Evolutionary conservation across 2,888 invertebrate genomes (phyloP), one percentile per base, ranked within the genome.

Genomic region (Cactoblastis cactorum): DNA sequence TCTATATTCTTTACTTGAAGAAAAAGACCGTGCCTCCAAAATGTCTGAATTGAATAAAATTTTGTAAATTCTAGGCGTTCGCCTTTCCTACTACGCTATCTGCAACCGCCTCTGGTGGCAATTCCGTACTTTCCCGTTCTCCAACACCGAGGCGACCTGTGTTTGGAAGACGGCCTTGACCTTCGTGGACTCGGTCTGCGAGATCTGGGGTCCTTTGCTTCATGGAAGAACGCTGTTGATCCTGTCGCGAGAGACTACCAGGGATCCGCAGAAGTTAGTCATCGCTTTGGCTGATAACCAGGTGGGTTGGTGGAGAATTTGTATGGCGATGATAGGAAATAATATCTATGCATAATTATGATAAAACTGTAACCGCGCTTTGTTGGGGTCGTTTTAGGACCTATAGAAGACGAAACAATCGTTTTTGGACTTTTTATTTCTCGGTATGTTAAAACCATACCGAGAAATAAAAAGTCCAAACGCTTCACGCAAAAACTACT

Each of bases 161-260:
- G 94, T 96, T 0, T 97, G 97, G 86, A 97, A 97, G 82, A 97
- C 97, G 0, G 95, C 97, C 0, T 82, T 97, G 14, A 97, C 97
- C 0, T 98, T 97, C 72, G 97, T 97, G 2, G 97, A 97, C 75
- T 95, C 97, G 0, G 93, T 96, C 6, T 92, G 94, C 1, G 97
- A 97, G 87, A 93, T 97, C 50, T 97, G 97, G 95, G 95, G 95
- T 0, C 95, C 97, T 0, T 74, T 97, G 39, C 84, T 97, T 12
- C 93, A 93, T 56, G 95, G 94, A 8, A 75, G 85, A 47, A 91
- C 95, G 0, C 74, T 97, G 49, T 74, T 97, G 14, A 92, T 97
- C 3, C 91, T 97, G 6, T 92, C 96, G 0, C 94, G 93, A 66
- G 90, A 91, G 11, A 85, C 93, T 0, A 96, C 95, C 0, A 93